Base-by-base conservation (phyloP, 1,140 invertebrate genomes). In the Drosophila watanabei region DNA sequence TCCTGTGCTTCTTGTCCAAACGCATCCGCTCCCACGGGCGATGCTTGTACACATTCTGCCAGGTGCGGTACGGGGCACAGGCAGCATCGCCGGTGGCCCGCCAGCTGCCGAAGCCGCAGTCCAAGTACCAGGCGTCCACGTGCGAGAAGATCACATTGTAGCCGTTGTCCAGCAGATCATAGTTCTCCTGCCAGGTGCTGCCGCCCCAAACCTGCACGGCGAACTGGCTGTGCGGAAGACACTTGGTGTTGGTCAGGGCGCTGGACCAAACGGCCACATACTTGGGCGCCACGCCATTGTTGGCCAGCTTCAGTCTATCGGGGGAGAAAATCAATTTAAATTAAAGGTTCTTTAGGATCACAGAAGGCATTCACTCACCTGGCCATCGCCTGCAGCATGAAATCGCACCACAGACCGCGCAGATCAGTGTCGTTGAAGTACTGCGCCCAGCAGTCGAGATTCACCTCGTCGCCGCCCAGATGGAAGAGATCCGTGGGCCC, bases 91-190 rank as follows among this genome's bases (percentile, higher is more conserved):
- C 94, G 78, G 79, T 94, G 92, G 91, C 96, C 9, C 97, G 93
- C 97, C 97, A 97, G 46, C 95, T 96, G 2, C 96, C 96, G 85
- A 97, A 97, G 0, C 97, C 97, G 80, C 97, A 97, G 82, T 97
- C 97, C 59, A 98, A 94, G 93, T 97, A 97, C 97, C 96, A 97
- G 2, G 96, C 96, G 86, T 98, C 97, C 33, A 97, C 96, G 86
- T 97, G 97, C 0, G 97, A 97, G 37, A 97, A 93, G 33, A 98
- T 96, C n/a, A 97, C 94, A 20, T 96, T 95, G 91, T 96, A 97
- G 1, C 96, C 96, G 59, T 96, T 95, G 61, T 96, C 95, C 7
- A 97, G 85, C 0, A 97, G 93, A 56, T 96, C 96, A 1, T 95
- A 94, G 6, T 97, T 97, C 79, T 97, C 95, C 0, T 95, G 94